These are phyloP conservation scores for Cremastinae sp. DNA, from an alignment of 2,888 invertebrate species.

Conservation along the genomic window DNA sequence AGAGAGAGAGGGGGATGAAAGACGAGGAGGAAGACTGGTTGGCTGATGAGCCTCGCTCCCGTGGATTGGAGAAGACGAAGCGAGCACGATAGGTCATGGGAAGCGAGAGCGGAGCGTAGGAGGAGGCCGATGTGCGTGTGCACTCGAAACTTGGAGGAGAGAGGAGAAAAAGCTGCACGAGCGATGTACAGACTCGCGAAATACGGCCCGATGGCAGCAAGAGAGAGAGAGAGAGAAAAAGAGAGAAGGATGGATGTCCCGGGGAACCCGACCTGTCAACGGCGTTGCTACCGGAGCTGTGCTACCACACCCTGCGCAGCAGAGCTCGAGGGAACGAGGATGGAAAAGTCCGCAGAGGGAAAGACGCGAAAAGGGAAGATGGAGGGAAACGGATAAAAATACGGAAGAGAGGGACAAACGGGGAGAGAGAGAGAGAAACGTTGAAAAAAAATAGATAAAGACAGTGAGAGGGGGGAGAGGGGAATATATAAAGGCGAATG, in stretches of 20 bases:
- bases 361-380: conserved; percentile 34
- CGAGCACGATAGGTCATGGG: conserved; percentile 50
- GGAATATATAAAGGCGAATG: no score
- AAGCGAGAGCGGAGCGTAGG: conserved; percentile 37
- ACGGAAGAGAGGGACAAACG: conserved; percentile 10
- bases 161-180: conserved; percentile 32
- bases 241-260: conserved; percentile 25
- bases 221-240: conserved; percentile 48
- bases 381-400: conserved; percentile 31
- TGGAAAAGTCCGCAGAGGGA: conserved; percentile 39
- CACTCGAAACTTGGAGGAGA: background rate
- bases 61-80: conserved; percentile 60
- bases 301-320: conserved; percentile 52
- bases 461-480: background rate
- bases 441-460: conserved; percentile 21
- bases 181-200: conserved; percentile 23
- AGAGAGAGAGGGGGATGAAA: conserved; percentile 30
- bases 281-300: conserved; percentile 58
- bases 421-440: conserved; percentile 39
- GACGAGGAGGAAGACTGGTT: conserved; percentile 51
- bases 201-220: conserved; percentile 31
- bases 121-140: conserved; percentile 23
- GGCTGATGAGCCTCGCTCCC: conserved; percentile 56
- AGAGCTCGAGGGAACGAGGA: conserved; percentile 43
- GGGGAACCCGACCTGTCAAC: conserved; percentile 59